phyloP scores from a whole-genome alignment of 2,113 vertebrate species.

The Syngnathoides biaculeatus region DNA sequence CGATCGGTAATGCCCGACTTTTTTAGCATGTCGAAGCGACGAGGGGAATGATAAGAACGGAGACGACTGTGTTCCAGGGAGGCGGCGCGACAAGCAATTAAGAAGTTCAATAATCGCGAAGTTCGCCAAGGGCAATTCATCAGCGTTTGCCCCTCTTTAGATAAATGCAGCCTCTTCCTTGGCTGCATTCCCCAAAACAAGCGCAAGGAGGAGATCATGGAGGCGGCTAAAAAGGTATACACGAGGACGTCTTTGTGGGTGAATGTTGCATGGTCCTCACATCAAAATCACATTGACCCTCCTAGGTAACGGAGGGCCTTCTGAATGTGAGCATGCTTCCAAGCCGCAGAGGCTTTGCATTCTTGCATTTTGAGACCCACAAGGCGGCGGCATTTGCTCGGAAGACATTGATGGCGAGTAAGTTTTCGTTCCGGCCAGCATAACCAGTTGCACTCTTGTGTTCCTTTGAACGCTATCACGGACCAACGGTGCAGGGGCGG shows the following conservation, averaged over 20 bases:
- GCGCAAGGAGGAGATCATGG: constrained; percentile 90
- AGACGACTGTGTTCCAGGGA: constrained; percentile 66
- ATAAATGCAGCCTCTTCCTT: constrained; percentile 95
- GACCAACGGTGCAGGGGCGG: too few relatives aligned
- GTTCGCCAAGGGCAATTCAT: constrained; percentile 89
- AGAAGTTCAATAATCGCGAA: constrained; percentile 87
- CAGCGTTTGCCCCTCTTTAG: constrained; percentile 90
- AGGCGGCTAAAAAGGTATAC: constrained; percentile 77
- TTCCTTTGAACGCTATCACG: not conserved
- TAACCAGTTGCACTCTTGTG: not conserved
- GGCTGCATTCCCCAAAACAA: constrained; percentile 93
- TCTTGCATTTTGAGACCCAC: constrained; percentile 93
- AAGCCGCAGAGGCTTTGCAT: constrained; percentile 92
- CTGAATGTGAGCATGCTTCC: constrained; percentile 92
- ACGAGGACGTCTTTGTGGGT: not conserved
- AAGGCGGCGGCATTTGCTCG: constrained; percentile 94
- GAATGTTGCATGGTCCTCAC: not conserved
- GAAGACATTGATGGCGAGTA: constrained; percentile 88
- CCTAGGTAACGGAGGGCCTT: constrained; percentile 86
- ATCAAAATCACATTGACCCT: not conserved
- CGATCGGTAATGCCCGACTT: constrained; percentile 44
- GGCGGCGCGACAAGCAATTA: constrained; percentile 85
- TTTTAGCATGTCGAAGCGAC: too few relatives aligned
- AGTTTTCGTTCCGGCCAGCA: not conserved
- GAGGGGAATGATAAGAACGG: not conserved